Evolutionary conservation across 2,888 invertebrate genomes (phyloP), one percentile per base, ranked within the genome.

Genomic region (Orthosia incerta): DNA sequence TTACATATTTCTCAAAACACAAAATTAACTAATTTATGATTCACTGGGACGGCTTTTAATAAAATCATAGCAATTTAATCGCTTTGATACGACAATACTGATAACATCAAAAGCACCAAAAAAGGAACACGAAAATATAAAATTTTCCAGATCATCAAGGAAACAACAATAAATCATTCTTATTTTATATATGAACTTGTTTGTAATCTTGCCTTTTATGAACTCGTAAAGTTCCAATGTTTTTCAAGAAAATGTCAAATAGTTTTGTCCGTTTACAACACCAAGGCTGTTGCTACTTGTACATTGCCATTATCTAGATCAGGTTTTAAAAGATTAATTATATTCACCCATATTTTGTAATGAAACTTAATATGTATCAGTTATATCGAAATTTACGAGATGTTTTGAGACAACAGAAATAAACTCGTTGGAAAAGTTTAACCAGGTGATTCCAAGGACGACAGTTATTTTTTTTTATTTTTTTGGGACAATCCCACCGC

Each of bases 311-410:
- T 79, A 77, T 15, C 51, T 20, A 51, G 61, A 77, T 71, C 85
- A 61, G 75, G 83, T 85, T 85, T 77, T 76, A 67, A 71, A 81
- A 85, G 74, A 83, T 85, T 85, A 85, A 85, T 85, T 83, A 77
- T 74, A 65, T 79, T 31, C 72, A 69, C 69, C 56, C 69, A 69
- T 68, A 81, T 74, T 85, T 85, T 76, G 66, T 61, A 73, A 74
- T 53, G 23, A 67, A 77, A 84, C 48, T 62, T 61, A 67, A 64
- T 81, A 56, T 70, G 46, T 78, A 53, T 73, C 59, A 69, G 53
- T 62, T 50, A 16, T 15, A 56, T 50, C n/a, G 18, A 60, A 31
- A 53, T 61, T 62, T 59, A 63, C 39, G 39, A 59, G 39, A 50
- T 53, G 15, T 31, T 26, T 65, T 46, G 2, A 68, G 4, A 15